These are phyloP conservation scores for Steinernema feltiae DNA, from an alignment of 1,140 invertebrate genomes.

Conservation along the genomic window DNA sequence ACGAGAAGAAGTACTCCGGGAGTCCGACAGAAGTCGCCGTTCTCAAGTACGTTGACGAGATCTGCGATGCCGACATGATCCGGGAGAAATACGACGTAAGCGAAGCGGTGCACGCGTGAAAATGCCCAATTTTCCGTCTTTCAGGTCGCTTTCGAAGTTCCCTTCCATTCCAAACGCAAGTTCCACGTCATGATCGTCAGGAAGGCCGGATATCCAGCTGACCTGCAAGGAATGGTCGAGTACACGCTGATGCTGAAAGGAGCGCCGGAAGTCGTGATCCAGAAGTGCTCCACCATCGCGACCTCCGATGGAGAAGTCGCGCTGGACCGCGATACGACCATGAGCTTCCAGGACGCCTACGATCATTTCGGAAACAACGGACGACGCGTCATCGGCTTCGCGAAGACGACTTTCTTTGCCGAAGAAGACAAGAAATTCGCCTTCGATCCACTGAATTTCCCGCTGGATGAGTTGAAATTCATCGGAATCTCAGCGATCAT, in stretches of 20 bases:
- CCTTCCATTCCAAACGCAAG: constrained; percentile 53
- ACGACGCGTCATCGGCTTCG: constrained; percentile 51
- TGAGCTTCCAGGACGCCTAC: constrained; percentile 34
- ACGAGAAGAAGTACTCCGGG: constrained; percentile 25
- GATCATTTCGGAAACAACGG: constrained; percentile 47
- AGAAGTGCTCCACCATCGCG: constrained; percentile 41
- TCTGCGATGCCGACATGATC: constrained; percentile 29
- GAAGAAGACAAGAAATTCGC: constrained; percentile 28
- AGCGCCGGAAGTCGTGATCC: constrained; percentile 49
- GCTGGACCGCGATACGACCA: constrained; percentile 33
- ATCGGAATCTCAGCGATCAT: constrained; percentile 46
- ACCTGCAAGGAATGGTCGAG: constrained; percentile 12
- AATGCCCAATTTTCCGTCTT: not conserved
- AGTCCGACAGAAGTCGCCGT: constrained; percentile 47
- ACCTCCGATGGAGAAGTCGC: constrained; percentile 32
- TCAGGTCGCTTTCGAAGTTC: constrained; percentile 54
- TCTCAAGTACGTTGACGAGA: constrained; percentile 29
- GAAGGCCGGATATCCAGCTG: not conserved
- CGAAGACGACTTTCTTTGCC: constrained; percentile 40
- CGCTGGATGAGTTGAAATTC: constrained; percentile 38
- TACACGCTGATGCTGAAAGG: constrained; percentile 51
- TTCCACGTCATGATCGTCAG: constrained; percentile 48
- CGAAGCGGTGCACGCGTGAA: not conserved
- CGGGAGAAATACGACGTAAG: constrained; percentile 26
- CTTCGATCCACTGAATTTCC: constrained; percentile 39